phyloP scores from a whole-genome alignment of 2,797 vertebrate genomes.

The Cryptoblepharus egeriae region DNA sequence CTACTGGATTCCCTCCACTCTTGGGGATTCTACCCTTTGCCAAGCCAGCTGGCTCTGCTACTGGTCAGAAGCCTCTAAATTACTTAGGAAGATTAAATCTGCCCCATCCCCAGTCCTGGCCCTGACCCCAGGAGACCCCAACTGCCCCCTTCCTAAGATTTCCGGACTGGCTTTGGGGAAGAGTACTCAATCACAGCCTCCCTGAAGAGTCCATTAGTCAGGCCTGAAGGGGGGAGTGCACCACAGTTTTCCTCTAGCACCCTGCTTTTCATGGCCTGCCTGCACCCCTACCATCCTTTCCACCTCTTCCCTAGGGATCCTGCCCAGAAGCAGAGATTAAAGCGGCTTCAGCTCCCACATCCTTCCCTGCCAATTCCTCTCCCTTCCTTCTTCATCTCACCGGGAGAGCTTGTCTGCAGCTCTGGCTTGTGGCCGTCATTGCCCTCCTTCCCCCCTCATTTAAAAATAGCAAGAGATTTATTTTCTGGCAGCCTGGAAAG shows the following conservation, averaged over 20 bases:
- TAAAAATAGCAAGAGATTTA: conserved; percentile 71
- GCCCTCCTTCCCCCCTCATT: conserved; percentile 46
- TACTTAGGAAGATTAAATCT: conserved; percentile 73
- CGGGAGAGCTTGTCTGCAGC: conserved; percentile 50
- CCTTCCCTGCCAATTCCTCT: conserved; percentile 39
- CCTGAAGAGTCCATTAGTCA: background rate
- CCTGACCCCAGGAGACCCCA: conserved; percentile 74
- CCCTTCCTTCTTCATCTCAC: conserved; percentile 50
- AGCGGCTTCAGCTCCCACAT: conserved; percentile 45
- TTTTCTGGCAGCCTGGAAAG: conserved; percentile 73
- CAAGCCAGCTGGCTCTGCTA: background rate
- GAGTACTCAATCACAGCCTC: background rate
- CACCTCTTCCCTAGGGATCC: conserved; percentile 13
- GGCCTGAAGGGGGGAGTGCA: too few species aligned
- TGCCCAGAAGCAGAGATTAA: conserved; percentile 24
- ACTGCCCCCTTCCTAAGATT: conserved; percentile 11
- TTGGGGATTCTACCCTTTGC: conserved; percentile 1
- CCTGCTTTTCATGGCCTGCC: fast-evolving
- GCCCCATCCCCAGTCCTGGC: conserved; percentile 73
- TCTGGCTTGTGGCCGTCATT: conserved; percentile 49
- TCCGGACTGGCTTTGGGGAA: too few species aligned
- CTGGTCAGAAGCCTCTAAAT: conserved; percentile 64
- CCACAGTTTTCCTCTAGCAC: too few species aligned
- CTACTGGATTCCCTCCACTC: background rate
- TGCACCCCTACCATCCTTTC: background rate